Evolutionary conservation across 2,113 vertebrate species (phyloP), one percentile per base, ranked within the genome.

Genomic region (Hemiprocne comata): DNA sequence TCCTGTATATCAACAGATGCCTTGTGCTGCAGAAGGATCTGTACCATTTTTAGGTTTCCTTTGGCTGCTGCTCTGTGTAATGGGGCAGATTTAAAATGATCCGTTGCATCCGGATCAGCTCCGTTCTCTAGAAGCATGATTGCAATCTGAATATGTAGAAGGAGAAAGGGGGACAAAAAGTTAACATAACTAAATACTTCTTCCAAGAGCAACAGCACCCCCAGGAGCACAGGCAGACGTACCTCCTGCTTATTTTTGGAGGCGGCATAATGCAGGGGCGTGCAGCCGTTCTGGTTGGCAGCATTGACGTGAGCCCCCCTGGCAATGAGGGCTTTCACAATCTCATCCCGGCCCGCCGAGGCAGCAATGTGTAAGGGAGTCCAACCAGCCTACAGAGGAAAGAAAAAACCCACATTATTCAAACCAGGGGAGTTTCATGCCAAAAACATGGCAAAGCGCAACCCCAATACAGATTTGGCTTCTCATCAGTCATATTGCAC

Each of bases 171-270:
- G 12, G 34, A 13, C n/a, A 25, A 21, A 62, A 60, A 51, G 18
- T 58, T 77, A 51, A 58, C 17, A n/a, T 3, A 38, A 17, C 1
- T 12, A 29, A 70, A 58, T 10, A 40, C 26, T 85, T 77, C 42
- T 95, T 58, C 77, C 40, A 93, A 86, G 44, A 69, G 46, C 62
- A 70, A 19, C 13, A 69, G 14, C n/a, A 78, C 31, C n/a, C 46
- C 55, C 65, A 34, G 38, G 0, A 74, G n/a, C 69, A 55, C 0
- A 16, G 19, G 20, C 29, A 69, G 48, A 80, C 92, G 33, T 97
- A 99, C 99, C 99, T 99, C 99, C 71, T 99, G 99, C 97, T 98
- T 97, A 91, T 99, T 99, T 98, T 99, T 99, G 14, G 99, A 99
- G 54, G 99, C 99, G 8, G 99, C 99, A 33, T 99, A 99, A 95